Evolutionary conservation across 2,113 vertebrate species (phyloP), one percentile per base, ranked within the genome.

Genomic region (Ceyx melanurus): DNA sequence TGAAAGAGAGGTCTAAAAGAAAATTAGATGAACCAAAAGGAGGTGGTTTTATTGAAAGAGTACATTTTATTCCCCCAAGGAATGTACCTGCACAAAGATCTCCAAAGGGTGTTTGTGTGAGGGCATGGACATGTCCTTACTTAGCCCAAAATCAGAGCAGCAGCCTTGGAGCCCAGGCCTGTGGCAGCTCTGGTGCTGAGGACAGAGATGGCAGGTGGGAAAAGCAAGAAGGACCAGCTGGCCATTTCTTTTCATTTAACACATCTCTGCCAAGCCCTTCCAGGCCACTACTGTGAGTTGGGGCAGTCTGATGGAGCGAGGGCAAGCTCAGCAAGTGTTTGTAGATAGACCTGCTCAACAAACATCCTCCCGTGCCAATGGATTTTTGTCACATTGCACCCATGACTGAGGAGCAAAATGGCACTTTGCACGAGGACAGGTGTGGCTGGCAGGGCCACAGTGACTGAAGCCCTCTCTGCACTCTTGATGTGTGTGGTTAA

Each of bases 351-450:
- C 51, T 53, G 37, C 50, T 57, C 50, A 54, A 71, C 62, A 61
- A 65, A 75, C 13, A 25, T 18, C 40, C 51, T 46, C 9, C 15
- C 51, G 48, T 4, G 1, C 25, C 37, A 25, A 25, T 0, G 12
- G 56, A 54, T 53, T 31, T 45, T 51, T 53, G n/a, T 82, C n/a
- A 12, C 33, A 43, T 14, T n/a, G 3, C 0, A 0, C 42, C 1
- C 0, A 3, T 5, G 40, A 35, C 82, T 13, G 68, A 51, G 81
- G 35, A 72, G 45, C 16, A 79, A 78, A 89, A 35, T 0, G 19
- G 9, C 10, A 23, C 14, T 74, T 64, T n/a, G n/a, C 13, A 33
- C 0, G 0, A 46, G 31, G 37, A 86, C 15, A 5, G 1, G 1
- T 31, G 33, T 1, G 1, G 61, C 45, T 9, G 25, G 61, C 45